A percentile compares a stretch with the other conserved stretches of the same genome.
These are phyloP conservation scores for Oryzaephilus surinamensis DNA, from an alignment of 1,140 invertebrate genomes.

Conservation along the genomic window DNA sequence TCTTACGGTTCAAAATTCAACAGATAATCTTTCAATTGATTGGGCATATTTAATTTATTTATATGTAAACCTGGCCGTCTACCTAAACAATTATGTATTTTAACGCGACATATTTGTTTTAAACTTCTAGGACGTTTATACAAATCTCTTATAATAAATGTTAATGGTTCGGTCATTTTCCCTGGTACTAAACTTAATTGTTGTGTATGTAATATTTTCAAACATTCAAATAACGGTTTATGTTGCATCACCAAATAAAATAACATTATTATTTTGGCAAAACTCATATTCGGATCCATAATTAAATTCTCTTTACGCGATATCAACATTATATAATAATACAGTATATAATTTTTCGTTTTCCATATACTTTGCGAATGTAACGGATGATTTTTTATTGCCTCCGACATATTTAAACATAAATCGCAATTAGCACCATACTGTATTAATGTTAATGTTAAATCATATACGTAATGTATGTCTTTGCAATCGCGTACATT, in stretches of 20 bases:
- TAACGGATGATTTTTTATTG: constrained; percentile 35
- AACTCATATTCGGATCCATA: constrained; percentile 49
- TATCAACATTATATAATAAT: constrained; percentile 58
- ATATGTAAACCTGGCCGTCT: constrained; percentile 50
- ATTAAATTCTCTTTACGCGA: constrained; percentile 57
- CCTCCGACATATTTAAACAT: constrained; percentile 39
- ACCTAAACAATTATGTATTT: constrained; percentile 51
- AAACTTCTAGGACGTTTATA: constrained; percentile 51
- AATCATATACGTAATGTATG: constrained; percentile 56
- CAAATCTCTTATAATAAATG: constrained; percentile 47
- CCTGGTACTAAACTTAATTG: constrained; percentile 55
- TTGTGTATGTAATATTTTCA: constrained; percentile 51
- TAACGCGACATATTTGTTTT: constrained; percentile 53
- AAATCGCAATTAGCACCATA: constrained; percentile 56
- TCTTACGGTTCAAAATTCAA: constrained; percentile 52
- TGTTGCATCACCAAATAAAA: constrained; percentile 61
- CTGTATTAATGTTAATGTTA: constrained; percentile 54
- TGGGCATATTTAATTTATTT: constrained; percentile 55
- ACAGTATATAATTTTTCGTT: constrained; percentile 51
- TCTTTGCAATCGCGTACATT: constrained; percentile 53
- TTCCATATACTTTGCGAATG: constrained; percentile 49
- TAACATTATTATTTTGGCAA: constrained; percentile 52
- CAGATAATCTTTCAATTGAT: constrained; percentile 56
- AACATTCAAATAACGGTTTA: constrained; percentile 48
- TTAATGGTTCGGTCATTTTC: constrained; percentile 48